Evolutionary conservation across 2,888 invertebrate genomes (phyloP), one percentile per base, ranked within the genome.

Genomic region (Anticlea derivata): DNA sequence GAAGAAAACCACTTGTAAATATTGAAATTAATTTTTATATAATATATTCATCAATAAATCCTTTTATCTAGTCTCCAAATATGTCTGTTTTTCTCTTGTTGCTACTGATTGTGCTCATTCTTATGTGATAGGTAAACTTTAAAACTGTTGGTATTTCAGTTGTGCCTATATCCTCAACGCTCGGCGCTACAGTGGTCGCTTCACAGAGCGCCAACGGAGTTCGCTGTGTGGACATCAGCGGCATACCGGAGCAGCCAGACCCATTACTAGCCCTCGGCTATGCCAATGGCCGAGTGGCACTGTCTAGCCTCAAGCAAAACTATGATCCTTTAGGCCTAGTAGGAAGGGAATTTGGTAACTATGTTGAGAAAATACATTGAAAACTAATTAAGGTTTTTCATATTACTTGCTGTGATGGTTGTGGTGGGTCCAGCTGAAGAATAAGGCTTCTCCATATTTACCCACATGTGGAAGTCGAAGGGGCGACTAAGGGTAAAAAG

Each of bases 191-290:
- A 57, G 91, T 96, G 5, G 76, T 96, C 1, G 94, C 95, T 0
- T 94, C 94, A 0, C 95, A 95, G 71, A 93, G 94, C 92, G 96
- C 83, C 92, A 96, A 75, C 94, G 96, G 96, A 68, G 94, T 97
- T 5, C 96, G 97, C 67, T 97, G 97, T 77, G 93, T 97, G 23
- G 96, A 97, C 67, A 95, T 98, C 74, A 81, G 86, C 50, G 96
- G 96, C 66, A 96, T 97, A 13, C 92, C 94, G 44, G 92, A 93
- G 23, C 94, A 95, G 44, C 92, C 93, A 0, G 96, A 97, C 67
- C 93, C 96, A 29, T 87, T 98, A 33, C 83, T 98, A 27, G 98
- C 98, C 0, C 93, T 98, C 5, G 98, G 98, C 0, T 94, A 97
- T 72, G 94, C 95, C 0, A 97, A 95, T 88, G 98, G 98, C n/a